phyloP scores from a whole-genome alignment of 2,113 vertebrate genomes.

The Equus quagga region DNA sequence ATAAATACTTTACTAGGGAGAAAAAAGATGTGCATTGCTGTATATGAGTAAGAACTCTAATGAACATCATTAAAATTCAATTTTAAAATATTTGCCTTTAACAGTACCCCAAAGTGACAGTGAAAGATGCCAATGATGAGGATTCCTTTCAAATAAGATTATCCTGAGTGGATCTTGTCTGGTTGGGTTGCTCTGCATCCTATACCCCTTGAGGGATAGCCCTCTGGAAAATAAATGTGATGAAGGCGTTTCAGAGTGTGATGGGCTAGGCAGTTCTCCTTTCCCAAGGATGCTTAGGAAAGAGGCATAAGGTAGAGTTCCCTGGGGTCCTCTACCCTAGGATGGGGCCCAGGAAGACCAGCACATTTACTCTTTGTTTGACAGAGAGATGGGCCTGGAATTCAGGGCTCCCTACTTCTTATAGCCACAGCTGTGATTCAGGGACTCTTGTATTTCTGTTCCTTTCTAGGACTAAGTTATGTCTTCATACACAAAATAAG shows the following conservation, averaged over 20 bases:
- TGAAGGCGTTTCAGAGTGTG: background rate
- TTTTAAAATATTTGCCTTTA: background rate
- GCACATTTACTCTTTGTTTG: background rate
- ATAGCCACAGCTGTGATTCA: background rate
- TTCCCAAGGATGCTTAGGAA: background rate
- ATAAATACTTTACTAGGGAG: background rate
- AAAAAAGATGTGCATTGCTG: background rate
- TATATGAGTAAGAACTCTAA: background rate
- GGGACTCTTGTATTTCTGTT: background rate
- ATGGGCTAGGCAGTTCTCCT: background rate
- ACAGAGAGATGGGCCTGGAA: background rate
- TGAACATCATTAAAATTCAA: background rate
- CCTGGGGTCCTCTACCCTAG: accelerated
- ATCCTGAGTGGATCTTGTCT: background rate
- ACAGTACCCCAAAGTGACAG: background rate
- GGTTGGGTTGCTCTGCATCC: too few species aligned
- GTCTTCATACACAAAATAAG: background rate
- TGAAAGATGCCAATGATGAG: background rate
- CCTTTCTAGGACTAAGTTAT: background rate
- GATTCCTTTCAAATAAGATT: background rate
- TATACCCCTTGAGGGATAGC: background rate
- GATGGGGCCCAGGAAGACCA: background rate
- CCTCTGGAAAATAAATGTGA: background rate
- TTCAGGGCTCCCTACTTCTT: background rate
- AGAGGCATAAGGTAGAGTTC: accelerated